Percentiles rank a stretch among this genome's conserved stretches.
Conservation (phyloP, 2,797 vertebrate species). For the Anas bahamensis region DNA sequence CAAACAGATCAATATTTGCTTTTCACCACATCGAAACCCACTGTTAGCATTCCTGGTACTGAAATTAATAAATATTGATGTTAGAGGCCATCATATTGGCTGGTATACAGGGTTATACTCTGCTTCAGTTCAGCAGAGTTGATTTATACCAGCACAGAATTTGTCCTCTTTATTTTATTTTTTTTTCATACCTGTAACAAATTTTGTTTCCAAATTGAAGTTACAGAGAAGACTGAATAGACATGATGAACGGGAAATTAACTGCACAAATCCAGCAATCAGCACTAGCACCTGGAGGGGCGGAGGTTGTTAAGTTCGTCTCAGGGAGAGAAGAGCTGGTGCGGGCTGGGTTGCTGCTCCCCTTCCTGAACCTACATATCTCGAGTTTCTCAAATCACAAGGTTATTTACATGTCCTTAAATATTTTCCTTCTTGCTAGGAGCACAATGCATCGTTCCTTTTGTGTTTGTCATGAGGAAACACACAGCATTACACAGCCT, state of each 20-base stretch:
- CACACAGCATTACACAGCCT: not conserved
- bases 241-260: not conserved
- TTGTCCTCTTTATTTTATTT: not conserved
- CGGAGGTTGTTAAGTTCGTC: not conserved
- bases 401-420: not conserved
- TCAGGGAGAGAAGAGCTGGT: not conserved
- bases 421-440: not conserved
- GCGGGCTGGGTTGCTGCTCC: not conserved
- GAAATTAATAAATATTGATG: conserved; percentile 26
- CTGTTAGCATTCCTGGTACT: conserved; percentile 23
- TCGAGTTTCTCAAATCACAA: not conserved
- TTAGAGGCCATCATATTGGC: not conserved
- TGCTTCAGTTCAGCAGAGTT: not conserved
- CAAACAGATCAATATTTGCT: conserved; percentile 59
- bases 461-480: not conserved
- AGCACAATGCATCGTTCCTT: not conserved
- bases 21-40: not conserved
- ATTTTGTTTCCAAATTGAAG: not conserved
- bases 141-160: not conserved
- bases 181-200: not conserved
- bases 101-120: not conserved
- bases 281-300: not conserved
- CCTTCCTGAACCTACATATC: not conserved
- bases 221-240: not conserved
- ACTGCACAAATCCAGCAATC: not conserved